phyloP scores from a whole-genome alignment of 92 coral and sea anemone species.

The Phymanthus crucifer region DNA sequence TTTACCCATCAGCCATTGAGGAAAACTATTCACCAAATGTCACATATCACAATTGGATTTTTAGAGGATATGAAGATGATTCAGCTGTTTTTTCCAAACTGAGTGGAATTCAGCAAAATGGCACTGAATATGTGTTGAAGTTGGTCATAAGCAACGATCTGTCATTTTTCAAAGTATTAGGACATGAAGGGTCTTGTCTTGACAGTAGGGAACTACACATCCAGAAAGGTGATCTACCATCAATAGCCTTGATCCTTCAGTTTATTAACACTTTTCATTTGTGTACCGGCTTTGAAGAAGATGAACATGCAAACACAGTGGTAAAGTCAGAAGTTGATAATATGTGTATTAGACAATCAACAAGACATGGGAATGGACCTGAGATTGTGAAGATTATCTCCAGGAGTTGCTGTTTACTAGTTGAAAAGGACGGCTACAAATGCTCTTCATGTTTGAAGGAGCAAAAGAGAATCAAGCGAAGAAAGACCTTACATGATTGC shows the following conservation, averaged over 20 bases:
- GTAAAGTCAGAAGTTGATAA: background rate
- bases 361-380: background rate
- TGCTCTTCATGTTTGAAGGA: background rate
- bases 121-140: background rate
- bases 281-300: background rate
- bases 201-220: background rate
- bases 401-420: background rate
- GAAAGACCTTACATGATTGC: background rate
- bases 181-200: background rate
- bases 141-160: background rate
- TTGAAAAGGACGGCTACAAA: background rate
- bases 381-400: background rate
- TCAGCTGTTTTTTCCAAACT: background rate
- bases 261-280: background rate
- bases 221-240: background rate
- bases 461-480: background rate
- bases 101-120: background rate
- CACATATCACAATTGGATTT: background rate
- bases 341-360: background rate
- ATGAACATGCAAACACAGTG: background rate
- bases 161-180: background rate
- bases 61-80: background rate
- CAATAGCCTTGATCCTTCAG: background rate
- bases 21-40: background rate
- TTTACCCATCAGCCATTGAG: too few species aligned